These are phyloP conservation scores for Stichopus chloronotus DNA, from an alignment of 35 echinoderm and acorn worm genomes.

Conservation along the genomic window DNA sequence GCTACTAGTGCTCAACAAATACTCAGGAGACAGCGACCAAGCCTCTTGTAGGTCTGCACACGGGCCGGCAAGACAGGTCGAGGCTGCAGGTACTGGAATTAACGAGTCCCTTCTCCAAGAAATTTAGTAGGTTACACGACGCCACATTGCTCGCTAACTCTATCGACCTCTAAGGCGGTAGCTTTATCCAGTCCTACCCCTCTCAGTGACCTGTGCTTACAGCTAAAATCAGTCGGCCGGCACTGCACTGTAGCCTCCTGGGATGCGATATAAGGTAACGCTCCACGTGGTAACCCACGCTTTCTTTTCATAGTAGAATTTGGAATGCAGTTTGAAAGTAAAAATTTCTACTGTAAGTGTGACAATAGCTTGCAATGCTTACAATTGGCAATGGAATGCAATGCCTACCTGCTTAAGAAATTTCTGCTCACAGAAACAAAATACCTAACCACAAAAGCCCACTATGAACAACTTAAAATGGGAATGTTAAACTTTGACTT, in stretches of 20 bases:
- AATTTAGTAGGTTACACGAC: not conserved
- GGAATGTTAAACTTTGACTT: constrained; percentile 2
- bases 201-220: not conserved
- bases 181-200: not conserved
- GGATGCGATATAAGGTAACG: too few relatives aligned
- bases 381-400: too few relatives aligned
- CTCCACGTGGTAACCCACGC: too few relatives aligned
- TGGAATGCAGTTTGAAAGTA: not conserved
- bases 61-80: not conserved
- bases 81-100: too few relatives aligned
- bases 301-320: not conserved
- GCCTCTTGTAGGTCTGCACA: not conserved
- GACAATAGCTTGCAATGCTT: not conserved
- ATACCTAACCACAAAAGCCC: not conserved
- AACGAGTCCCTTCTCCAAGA: not conserved
- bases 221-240: too few relatives aligned
- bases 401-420: too few relatives aligned
- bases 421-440: not conserved
- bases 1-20: not conserved
- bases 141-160: not conserved
- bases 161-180: not conserved
- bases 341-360: not conserved
- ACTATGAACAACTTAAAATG: not conserved
- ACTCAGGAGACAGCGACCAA: not conserved
- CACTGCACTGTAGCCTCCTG: too few relatives aligned